These are phyloP conservation scores for Cylloceria caligata DNA, from an alignment of 2,888 invertebrate genomes.

Conservation along the genomic window DNA sequence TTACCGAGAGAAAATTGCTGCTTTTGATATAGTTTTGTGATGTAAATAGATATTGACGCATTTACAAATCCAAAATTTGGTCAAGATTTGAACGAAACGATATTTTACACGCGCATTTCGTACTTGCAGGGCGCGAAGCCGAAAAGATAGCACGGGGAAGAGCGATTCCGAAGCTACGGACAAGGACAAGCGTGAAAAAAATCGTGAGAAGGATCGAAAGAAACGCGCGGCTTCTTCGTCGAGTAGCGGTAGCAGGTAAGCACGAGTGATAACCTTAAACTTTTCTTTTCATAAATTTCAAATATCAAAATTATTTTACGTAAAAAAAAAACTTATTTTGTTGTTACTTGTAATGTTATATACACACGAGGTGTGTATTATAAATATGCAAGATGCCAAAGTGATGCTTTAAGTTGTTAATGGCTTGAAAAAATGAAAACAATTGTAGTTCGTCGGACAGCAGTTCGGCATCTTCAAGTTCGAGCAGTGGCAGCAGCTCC, in stretches of 20 bases:
- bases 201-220: conserved; percentile 87
- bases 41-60: conserved; percentile 16
- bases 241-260: conserved; percentile 92
- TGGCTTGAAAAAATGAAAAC: too few relatives aligned
- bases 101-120: not conserved
- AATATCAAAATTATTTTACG: too few relatives aligned
- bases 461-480: conserved; percentile 88
- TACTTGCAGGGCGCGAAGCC: conserved; percentile 90
- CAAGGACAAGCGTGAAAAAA: conserved; percentile 89
- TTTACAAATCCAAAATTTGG: not conserved
- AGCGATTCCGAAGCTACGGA: conserved; percentile 88
- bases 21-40: not conserved
- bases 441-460: conserved; percentile 91
- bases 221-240: conserved; percentile 92
- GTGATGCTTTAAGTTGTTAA: too few relatives aligned
- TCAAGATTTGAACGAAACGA: too few relatives aligned
- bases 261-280: too few relatives aligned
- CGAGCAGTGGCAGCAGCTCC: conserved; percentile 85
- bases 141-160: conserved; percentile 86
- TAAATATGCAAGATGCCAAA: too few relatives aligned
- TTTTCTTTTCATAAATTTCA: too few relatives aligned
- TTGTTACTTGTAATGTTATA: too few relatives aligned
- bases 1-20: not conserved
- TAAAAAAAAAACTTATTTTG: too few relatives aligned
- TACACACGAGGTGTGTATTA: too few relatives aligned